Evolutionary conservation across 1,140 invertebrate species (phyloP).

Genomic region (Drosophila ercepeae): DNA sequence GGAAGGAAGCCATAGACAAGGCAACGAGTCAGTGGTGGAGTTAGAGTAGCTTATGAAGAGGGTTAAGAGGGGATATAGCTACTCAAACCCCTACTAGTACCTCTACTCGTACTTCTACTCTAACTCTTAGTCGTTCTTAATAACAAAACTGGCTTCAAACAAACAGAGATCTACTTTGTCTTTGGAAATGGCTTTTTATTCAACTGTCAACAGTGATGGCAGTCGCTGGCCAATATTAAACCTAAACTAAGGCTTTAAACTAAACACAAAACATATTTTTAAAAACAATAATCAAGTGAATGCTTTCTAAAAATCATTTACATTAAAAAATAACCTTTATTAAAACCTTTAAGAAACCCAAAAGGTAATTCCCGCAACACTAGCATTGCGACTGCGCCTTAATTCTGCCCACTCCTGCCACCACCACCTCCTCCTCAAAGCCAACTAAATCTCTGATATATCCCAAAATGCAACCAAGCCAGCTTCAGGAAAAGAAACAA

Average conservation of each 20-base stretch:
- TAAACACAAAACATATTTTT: too few species aligned
- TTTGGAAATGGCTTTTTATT: too few species aligned
- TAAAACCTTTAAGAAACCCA: not conserved
- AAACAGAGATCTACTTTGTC: constrained; percentile 62
- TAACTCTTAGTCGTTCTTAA: constrained; percentile 41
- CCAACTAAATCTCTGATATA: constrained; percentile 79
- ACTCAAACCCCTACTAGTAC: too few species aligned
- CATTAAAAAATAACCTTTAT: not conserved
- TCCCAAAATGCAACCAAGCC: constrained; percentile 70
- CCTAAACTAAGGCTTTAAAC: not conserved
- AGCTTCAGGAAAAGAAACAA: not conserved
- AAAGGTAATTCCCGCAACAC: constrained; percentile 20
- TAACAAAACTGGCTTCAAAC: constrained; percentile 77
- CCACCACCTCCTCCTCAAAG: constrained; percentile 30
- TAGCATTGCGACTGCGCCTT: constrained; percentile 75
- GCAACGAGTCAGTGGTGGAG: constrained; percentile 23
- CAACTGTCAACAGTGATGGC: constrained; percentile 8
- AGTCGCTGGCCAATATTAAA: not conserved
- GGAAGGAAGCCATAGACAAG: constrained; percentile 48
- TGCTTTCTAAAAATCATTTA: too few species aligned
- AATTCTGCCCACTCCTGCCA: constrained; percentile 69
- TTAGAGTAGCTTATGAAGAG: constrained; percentile 19
- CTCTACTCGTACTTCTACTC: too few species aligned
- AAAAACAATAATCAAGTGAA: too few species aligned
- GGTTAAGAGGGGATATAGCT: constrained; percentile 18